These are phyloP conservation scores for Nyleta sp. DNA, from an alignment of 2,888 invertebrate genomes.

Conservation along the genomic window DNA sequence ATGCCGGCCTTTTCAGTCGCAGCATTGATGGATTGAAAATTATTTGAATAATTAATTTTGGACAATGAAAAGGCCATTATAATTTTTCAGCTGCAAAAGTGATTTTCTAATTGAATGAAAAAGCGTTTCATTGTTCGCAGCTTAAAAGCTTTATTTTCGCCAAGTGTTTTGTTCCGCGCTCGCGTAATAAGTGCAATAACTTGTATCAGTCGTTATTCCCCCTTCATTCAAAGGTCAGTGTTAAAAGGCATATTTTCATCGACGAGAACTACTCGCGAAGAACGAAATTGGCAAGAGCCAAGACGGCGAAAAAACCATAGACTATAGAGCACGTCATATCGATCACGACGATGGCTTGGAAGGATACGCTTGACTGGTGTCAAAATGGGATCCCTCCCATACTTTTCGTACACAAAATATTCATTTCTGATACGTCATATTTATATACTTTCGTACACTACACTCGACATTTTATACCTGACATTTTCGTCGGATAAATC, in stretches of 20 bases:
- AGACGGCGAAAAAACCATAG: slow-evolving; percentile 45
- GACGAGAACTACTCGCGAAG: slow-evolving; percentile 34
- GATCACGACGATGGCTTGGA: slow-evolving; percentile 72
- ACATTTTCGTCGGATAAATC: not conserved
- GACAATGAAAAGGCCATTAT: slow-evolving; percentile 37
- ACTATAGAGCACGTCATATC: slow-evolving; percentile 63
- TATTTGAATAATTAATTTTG: slow-evolving; percentile 45
- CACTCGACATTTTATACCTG: slow-evolving; percentile 3
- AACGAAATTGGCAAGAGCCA: slow-evolving; percentile 35
- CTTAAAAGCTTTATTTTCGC: slow-evolving; percentile 27
- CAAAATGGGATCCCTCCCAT: slow-evolving; percentile 73
- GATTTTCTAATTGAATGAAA: slow-evolving; percentile 38
- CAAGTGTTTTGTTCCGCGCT: slow-evolving; percentile 26
- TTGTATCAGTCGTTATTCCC: slow-evolving; percentile 43
- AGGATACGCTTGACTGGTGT: slow-evolving; percentile 77
- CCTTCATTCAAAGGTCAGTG: slow-evolving; percentile 42
- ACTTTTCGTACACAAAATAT: slow-evolving; percentile 67
- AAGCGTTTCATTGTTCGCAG: slow-evolving; percentile 27
- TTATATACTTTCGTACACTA: slow-evolving; percentile 9
- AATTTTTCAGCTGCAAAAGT: slow-evolving; percentile 22
- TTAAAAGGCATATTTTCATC: slow-evolving; percentile 51
- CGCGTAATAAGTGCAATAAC: slow-evolving; percentile 46
- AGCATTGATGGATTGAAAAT: slow-evolving; percentile 33
- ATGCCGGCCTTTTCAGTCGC: slow-evolving; percentile 12
- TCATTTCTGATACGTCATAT: slow-evolving; percentile 32